Evolutionary conservation across 1,140 invertebrate species (phyloP), one percentile per base, ranked within the genome.

Genomic region (Adelges cooleyi): DNA sequence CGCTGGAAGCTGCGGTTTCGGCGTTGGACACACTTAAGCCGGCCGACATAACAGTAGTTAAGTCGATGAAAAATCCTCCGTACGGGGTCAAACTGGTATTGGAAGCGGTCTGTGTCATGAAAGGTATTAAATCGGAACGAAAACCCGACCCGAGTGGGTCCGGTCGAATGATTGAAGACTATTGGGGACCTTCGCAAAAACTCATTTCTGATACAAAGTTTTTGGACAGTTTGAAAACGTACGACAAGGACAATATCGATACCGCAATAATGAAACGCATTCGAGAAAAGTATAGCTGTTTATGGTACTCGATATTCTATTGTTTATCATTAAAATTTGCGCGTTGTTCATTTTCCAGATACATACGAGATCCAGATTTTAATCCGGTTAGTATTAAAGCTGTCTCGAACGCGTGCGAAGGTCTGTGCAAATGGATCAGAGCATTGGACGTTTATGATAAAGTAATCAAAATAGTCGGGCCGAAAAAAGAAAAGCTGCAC

Each of bases 51-150:
- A 92, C 90, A 5, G 80, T 95, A 8, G 89, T 98, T 0, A 98
- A 97, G 73, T 86, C 92, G 0, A 98, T 98, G 94, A 95, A 95
- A 78, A 94, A 92, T 77, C 95, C 95, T 2, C 95, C 95, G 0
- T 81, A 84, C 17, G 91, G 88, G 22, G 92, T 98, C 0, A 87
- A 91, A 73, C 73, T 97, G 56, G 93, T 92, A 0, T 86, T 98
- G 84, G 94, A 98, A 76, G 92, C 94, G 2, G 86, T 98, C 11
- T 95, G 92, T 74, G 87, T 96, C 2, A 85, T 92, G 78, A 86
- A 92, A 71, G 86, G 85, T 5, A 79, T 92, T 0, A 95, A 95
- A 74, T 86, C 94, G 0, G 92, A 95, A 65, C 80, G 89, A 66
- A 91, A 92, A 71, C 87, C 89, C 15, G 92, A 97, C 75, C 75